phyloP scores from a whole-genome alignment of 1,140 invertebrate species.

The Drosophila pseudoobscura region DNA sequence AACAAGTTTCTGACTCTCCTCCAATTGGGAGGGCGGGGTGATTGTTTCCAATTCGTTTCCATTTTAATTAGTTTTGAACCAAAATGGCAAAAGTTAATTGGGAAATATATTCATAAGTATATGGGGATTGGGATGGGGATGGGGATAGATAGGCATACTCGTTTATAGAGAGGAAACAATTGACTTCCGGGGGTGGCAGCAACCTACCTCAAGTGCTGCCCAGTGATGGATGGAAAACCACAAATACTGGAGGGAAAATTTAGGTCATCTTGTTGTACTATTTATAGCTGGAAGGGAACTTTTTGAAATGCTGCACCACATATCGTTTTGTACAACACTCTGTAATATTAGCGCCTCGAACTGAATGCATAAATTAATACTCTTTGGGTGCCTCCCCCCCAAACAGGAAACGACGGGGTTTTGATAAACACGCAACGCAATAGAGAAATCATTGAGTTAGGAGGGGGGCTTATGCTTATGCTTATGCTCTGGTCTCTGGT shows the following conservation, averaged over 20 bases:
- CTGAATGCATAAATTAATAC: slow-evolving; percentile 53
- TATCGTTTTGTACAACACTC: slow-evolving; percentile 12
- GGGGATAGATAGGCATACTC: no score
- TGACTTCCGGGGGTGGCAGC: slow-evolving; percentile 16
- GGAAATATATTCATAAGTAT: slow-evolving; percentile 41
- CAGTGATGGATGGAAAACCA: neutral
- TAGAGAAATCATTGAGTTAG: slow-evolving; percentile 33
- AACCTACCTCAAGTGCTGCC: slow-evolving; percentile 52
- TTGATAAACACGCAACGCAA: slow-evolving; percentile 56
- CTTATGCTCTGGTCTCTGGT: slow-evolving; percentile 9
- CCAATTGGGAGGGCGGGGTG: slow-evolving; percentile 12
- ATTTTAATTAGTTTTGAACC: slow-evolving; percentile 68
- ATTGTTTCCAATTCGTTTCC: slow-evolving; percentile 42
- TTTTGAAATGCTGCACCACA: slow-evolving; percentile 31
- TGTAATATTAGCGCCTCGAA: slow-evolving; percentile 31
- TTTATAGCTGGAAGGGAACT: slow-evolving; percentile 26
- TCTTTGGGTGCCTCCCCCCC: neutral
- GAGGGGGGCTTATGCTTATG: slow-evolving; percentile 44
- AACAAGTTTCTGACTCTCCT: slow-evolving; percentile 45
- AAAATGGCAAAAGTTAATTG: slow-evolving; percentile 50
- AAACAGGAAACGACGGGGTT: slow-evolving; percentile 38
- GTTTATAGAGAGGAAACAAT: neutral
- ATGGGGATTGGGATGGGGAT: no score
- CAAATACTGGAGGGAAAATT: slow-evolving; percentile 22
- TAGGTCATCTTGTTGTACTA: slow-evolving; percentile 40